Conservation (phyloP, 2,888 invertebrate species). For the Nemoura dubitans region DNA sequence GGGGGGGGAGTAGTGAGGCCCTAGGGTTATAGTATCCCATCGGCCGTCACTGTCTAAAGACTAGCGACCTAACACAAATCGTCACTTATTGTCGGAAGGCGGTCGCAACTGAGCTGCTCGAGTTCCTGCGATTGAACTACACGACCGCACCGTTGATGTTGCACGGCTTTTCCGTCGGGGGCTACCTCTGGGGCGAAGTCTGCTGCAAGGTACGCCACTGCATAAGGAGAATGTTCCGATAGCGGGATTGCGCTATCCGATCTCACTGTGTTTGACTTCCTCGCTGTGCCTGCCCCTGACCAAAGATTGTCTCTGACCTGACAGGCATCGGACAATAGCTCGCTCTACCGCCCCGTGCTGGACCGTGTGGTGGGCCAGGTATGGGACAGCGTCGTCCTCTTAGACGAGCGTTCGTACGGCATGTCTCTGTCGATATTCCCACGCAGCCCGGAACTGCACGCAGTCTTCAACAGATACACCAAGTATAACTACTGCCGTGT, state of each 20-base stretch:
- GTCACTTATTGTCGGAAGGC: conserved; percentile 65
- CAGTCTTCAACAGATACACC: conserved; percentile 60
- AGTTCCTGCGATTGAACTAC: conserved; percentile 75
- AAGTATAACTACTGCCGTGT: conserved; percentile 56
- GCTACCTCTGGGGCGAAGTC: conserved; percentile 88
- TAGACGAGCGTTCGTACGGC: conserved; percentile 62
- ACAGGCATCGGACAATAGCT: too few species aligned
- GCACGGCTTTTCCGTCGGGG: conserved; percentile 92
- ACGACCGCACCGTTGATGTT: conserved; percentile 74
- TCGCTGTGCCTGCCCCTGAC: too few species aligned
- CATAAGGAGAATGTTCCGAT: too few species aligned
- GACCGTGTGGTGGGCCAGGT: conserved; percentile 83
- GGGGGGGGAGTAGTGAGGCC: too few species aligned
- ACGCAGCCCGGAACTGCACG: conserved; percentile 60
- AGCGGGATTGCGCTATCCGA: too few species aligned
- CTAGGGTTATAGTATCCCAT: too few species aligned
- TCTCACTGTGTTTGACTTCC: too few species aligned
- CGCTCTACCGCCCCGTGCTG: conserved; percentile 68
- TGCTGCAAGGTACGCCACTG: conserved; percentile 58
- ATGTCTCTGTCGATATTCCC: conserved; percentile 64
- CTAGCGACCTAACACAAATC: too few species aligned
- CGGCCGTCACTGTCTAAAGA: too few species aligned
- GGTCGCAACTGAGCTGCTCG: conserved; percentile 77
- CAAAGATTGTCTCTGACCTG: too few species aligned
- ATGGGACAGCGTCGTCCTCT: conserved; percentile 63